phyloP scores from a whole-genome alignment of 1,140 invertebrate genomes.

The Bombus sibiricus region DNA sequence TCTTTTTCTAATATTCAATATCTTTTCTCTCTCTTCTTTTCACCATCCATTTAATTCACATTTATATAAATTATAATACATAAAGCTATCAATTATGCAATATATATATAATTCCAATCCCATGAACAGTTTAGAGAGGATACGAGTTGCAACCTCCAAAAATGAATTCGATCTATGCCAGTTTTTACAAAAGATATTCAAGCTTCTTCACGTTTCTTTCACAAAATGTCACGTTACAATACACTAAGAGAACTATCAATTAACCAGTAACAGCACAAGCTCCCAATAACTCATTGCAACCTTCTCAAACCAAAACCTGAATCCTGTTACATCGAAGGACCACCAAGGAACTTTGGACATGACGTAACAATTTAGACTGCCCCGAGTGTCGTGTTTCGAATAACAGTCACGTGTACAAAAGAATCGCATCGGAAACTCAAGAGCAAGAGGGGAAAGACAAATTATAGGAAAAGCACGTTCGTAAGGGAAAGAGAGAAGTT shows the following conservation, averaged over 20 bases:
- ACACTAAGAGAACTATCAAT: neutral
- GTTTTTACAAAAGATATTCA: neutral
- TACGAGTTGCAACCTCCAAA: neutral
- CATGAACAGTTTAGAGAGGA: too few relatives aligned
- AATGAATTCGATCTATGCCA: neutral
- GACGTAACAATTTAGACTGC: constrained; percentile 34
- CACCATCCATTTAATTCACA: too few relatives aligned
- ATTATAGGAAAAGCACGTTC: constrained; percentile 46
- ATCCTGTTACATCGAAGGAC: constrained; percentile 7
- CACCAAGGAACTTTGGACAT: neutral
- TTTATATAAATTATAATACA: too few relatives aligned
- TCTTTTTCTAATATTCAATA: too few relatives aligned
- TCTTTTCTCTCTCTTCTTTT: too few relatives aligned
- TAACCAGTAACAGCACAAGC: neutral
- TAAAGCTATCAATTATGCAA: too few relatives aligned
- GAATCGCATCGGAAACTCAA: neutral
- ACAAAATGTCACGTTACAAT: neutral
- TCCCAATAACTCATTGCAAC: neutral
- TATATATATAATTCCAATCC: too few relatives aligned
- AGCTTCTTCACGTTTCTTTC: neutral
- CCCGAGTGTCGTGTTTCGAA: neutral
- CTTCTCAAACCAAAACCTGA: neutral
- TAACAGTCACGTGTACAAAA: neutral
- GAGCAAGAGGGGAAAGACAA: constrained; percentile 1
- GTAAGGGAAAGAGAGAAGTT: neutral